These are phyloP conservation scores for Seriola aureovittata DNA, from an alignment of 2,113 vertebrate species.

Conservation along the genomic window DNA sequence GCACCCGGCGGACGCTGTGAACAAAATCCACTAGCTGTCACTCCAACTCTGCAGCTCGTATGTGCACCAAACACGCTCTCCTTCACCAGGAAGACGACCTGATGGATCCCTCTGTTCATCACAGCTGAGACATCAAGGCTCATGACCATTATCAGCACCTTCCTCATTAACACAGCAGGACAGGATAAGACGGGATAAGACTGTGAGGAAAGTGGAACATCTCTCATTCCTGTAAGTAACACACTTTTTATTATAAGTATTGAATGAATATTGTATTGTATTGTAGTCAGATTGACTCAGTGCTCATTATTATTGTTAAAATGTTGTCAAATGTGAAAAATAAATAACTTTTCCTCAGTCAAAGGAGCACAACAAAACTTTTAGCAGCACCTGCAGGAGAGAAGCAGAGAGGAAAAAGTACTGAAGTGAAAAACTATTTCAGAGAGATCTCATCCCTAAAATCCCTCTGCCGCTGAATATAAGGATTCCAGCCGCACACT, in stretches of 20 bases:
- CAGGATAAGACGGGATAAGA: constrained; percentile 13
- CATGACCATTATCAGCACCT: constrained; percentile 5
- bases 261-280: background rate
- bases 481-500: constrained; percentile 33
- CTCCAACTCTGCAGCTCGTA: constrained; percentile 30
- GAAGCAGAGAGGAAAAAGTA: constrained; percentile 13
- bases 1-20: constrained; percentile 56
- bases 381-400: constrained; percentile 14
- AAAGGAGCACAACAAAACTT: constrained; percentile 14
- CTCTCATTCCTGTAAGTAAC: constrained; percentile 60
- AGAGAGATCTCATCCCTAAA: constrained; percentile 40
- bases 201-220: constrained; percentile 15
- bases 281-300: background rate
- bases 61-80: constrained; percentile 29
- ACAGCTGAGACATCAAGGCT: constrained; percentile 43
- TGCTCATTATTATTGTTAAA: background rate
- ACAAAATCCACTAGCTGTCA: constrained; percentile 41
- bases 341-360: background rate
- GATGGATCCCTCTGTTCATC: constrained; percentile 42
- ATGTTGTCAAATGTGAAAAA: background rate
- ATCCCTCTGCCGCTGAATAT: constrained; percentile 40
- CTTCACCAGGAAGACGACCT: constrained; percentile 8
- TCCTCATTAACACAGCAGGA: constrained; percentile 9
- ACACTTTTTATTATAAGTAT: background rate
- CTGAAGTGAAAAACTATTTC: constrained; percentile 45